These are phyloP conservation scores for Heterohyrax brucei DNA, from an alignment of 2,797 vertebrate species.

Conservation along the genomic window DNA sequence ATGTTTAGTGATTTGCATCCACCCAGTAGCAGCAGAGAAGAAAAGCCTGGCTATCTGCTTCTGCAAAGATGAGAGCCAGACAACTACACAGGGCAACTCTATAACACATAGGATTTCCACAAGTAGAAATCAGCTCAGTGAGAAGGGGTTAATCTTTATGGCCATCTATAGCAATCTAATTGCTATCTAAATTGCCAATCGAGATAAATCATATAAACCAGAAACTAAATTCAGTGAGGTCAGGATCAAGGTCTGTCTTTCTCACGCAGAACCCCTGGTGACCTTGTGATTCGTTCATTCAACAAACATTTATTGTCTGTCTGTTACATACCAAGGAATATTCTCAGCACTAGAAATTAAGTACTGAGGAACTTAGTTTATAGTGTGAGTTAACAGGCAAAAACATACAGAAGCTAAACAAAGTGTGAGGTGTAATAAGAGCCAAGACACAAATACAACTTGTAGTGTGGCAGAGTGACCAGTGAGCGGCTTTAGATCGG, in stretches of 20 bases:
- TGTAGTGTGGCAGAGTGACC: neutral
- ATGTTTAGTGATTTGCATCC: too few species aligned
- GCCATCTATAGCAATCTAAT: neutral
- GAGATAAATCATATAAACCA: neutral
- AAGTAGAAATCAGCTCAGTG: too few species aligned
- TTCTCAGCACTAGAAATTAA: slow-evolving; percentile 17
- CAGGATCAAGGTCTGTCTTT: neutral
- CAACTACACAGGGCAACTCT: too few species aligned
- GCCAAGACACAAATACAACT: neutral
- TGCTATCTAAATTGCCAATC: slow-evolving; percentile 24
- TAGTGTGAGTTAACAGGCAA: neutral
- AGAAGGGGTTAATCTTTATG: too few species aligned
- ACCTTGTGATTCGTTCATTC: neutral
- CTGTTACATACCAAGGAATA: neutral
- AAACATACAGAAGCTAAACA: neutral
- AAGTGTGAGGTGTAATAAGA: neutral
- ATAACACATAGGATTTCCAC: too few species aligned
- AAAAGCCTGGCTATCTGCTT: too few species aligned
- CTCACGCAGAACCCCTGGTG: neutral
- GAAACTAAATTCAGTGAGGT: neutral
- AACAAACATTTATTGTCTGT: neutral
- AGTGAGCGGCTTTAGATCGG: neutral
- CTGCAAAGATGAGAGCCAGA: too few species aligned
- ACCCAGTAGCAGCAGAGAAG: too few species aligned
- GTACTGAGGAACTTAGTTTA: neutral